Evolutionary conservation across 1,140 invertebrate genomes (phyloP).

Genomic region (Limonius californicus): DNA sequence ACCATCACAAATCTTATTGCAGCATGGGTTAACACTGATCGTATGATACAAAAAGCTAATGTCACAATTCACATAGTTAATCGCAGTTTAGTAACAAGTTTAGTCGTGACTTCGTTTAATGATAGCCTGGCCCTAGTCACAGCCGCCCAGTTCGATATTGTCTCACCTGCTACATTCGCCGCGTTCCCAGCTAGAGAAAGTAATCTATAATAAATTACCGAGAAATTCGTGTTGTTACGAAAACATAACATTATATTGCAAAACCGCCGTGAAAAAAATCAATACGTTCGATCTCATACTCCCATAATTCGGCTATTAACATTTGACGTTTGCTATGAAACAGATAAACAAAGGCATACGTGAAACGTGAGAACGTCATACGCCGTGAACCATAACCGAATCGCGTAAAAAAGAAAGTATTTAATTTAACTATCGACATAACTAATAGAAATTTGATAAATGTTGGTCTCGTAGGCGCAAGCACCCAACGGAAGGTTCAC

Average conservation of each 20-base stretch:
- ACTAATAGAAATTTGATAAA: slow-evolving; percentile 5
- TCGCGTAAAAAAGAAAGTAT: neutral
- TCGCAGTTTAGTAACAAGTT: slow-evolving; percentile 35
- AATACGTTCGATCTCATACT: neutral
- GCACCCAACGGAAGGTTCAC: neutral
- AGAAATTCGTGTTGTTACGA: slow-evolving; percentile 1
- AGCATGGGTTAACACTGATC: slow-evolving; percentile 16
- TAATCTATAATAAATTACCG: neutral
- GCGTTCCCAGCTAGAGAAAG: neutral
- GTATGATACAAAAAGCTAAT: slow-evolving; percentile 32
- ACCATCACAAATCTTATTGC: slow-evolving; percentile 6
- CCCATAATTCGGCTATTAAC: too few relatives aligned
- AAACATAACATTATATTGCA: slow-evolving; percentile 1
- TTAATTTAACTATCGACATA: neutral
- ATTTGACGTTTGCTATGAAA: too few relatives aligned
- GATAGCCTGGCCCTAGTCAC: slow-evolving; percentile 28
- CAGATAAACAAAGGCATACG: too few relatives aligned
- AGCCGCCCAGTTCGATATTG: slow-evolving; percentile 26
- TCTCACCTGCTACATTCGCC: slow-evolving; percentile 5
- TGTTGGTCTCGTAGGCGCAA: neutral
- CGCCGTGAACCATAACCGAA: neutral
- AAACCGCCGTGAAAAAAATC: neutral
- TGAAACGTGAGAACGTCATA: neutral
- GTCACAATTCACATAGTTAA: slow-evolving; percentile 36
- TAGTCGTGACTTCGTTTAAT: slow-evolving; percentile 36